Base-by-base conservation (phyloP, 2,888 invertebrate species). In the Hetaerina titia region DNA sequence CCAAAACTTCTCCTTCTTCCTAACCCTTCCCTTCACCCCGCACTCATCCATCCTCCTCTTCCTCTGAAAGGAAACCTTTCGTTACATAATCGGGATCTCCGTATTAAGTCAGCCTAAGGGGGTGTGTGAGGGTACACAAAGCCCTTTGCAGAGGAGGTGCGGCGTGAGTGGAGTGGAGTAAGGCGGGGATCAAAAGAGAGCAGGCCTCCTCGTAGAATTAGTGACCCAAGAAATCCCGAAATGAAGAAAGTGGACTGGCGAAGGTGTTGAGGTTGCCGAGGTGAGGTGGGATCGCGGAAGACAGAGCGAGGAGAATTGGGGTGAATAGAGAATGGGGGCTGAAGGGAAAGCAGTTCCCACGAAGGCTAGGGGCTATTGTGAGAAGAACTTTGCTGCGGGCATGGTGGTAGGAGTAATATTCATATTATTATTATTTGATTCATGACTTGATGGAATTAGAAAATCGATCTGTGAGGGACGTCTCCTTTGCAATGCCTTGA, bases 141-240 rank as follows among this genome's bases (percentile, higher is more conserved):
- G 31, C 81, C 69, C n/a, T 69, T 22, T n/a, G 69, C 25, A 1
- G 15, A 5, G 81, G 81, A 6, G 81, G 60, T 60, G 11, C 17
- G 60, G n/a, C 13, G 13, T 25, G 69, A 7, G n/a, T 5, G 81
- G 31, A 31, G 56, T 89, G 90, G 69, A 7, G n/a, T 5, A 31
- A 22, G 81, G 56, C 57, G 90, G 45, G 22, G 64, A 63, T 90
- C 90, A 45, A 90, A 90, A 81, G 81, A 63, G 64, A 63, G 56
- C 63, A 57, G 92, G 69, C 69, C 69, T 56, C 57, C 92, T 92
- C 69, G 64, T 69, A 69, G 92, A 92, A 69, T 92, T 92, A 92
- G 92, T 92, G 92, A 92, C 60, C 92, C 92, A 69, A 92, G 92
- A 92, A 92, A 92, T 92, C 92, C 64, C 31, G 22, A 56, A 56